Percentiles rank a stretch among this genome's conserved stretches.
phyloP scores from a whole-genome alignment of 2,888 invertebrate species.

The Philereme transversata region DNA sequence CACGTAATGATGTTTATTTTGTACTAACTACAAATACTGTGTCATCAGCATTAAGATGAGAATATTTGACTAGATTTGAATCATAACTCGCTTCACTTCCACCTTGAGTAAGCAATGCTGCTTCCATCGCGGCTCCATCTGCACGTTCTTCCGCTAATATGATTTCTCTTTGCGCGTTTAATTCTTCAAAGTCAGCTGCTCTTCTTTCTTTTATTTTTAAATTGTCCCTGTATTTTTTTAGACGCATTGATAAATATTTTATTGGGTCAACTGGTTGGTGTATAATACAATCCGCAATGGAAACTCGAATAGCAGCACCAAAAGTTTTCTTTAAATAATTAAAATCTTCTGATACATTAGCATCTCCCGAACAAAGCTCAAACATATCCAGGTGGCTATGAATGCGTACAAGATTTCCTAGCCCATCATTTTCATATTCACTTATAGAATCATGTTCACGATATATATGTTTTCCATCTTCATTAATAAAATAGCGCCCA shows the following conservation, averaged over 20 bases:
- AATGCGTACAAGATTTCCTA: constrained; percentile 77
- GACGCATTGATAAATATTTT: constrained; percentile 61
- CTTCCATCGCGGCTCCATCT: constrained; percentile 63
- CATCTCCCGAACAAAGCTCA: constrained; percentile 66
- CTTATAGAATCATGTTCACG: constrained; percentile 65
- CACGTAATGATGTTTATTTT: constrained; percentile 37
- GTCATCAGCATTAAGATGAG: constrained; percentile 50
- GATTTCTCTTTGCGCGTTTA: constrained; percentile 63
- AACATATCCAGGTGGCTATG: constrained; percentile 66
- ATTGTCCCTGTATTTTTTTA: constrained; percentile 70
- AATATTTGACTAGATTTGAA: constrained; percentile 67
- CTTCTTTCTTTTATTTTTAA: constrained; percentile 64
- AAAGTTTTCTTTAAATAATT: constrained; percentile 69
- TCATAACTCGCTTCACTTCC: constrained; percentile 75
- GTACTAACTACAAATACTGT: constrained; percentile 46
- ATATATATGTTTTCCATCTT: constrained; percentile 71
- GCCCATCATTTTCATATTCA: constrained; percentile 77
- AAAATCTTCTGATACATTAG: constrained; percentile 72
- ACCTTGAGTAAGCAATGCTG: constrained; percentile 55
- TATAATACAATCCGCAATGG: constrained; percentile 69
- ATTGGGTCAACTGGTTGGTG: constrained; percentile 75
- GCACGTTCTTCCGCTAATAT: constrained; percentile 63
- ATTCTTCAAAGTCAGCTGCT: constrained; percentile 59
- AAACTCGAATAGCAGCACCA: constrained; percentile 67
- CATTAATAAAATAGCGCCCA: constrained; percentile 72